A percentile compares a stretch with the other conserved stretches of the same genome.
These are phyloP conservation scores for Platyscapa corneri DNA, from an alignment of 1,140 invertebrate genomes.

Conservation along the genomic window DNA sequence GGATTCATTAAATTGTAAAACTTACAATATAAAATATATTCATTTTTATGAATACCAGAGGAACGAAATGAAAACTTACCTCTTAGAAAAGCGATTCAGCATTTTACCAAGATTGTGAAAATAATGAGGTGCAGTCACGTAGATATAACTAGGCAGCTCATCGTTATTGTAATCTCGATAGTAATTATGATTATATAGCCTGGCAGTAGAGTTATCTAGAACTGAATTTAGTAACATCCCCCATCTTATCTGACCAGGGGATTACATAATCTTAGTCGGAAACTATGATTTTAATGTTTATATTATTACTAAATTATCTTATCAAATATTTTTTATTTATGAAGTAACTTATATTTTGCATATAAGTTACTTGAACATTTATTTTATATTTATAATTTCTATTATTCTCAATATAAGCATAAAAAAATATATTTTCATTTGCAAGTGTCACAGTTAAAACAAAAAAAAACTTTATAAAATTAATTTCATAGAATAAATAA, in stretches of 20 bases:
- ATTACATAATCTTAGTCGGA: not conserved
- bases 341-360: too few relatives aligned
- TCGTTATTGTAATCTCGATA: slow-evolving; percentile 53
- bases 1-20: too few relatives aligned
- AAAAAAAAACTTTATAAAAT: too few relatives aligned
- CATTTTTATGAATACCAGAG: too few relatives aligned
- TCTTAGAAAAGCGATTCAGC: slow-evolving; percentile 65
- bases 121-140: slow-evolving; percentile 67
- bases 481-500: too few relatives aligned
- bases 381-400: too few relatives aligned
- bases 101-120: slow-evolving; percentile 67
- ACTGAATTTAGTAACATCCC: slow-evolving; percentile 64
- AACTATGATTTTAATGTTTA: not conserved
- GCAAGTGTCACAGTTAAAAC: too few relatives aligned
- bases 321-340: not conserved
- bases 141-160: slow-evolving; percentile 65
- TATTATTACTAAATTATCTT: not conserved
- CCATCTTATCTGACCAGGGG: slow-evolving; percentile 68
- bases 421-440: too few relatives aligned
- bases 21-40: too few relatives aligned
- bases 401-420: too few relatives aligned
- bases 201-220: slow-evolving; percentile 58
- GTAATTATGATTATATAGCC: slow-evolving; percentile 57
- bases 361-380: too few relatives aligned
- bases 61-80: slow-evolving; percentile 52